A percentile compares a stretch with the other conserved stretches of the same genome.
These are phyloP conservation scores for Sipha flava DNA, from an alignment of 1,140 invertebrate genomes.

Conservation along the genomic window DNA sequence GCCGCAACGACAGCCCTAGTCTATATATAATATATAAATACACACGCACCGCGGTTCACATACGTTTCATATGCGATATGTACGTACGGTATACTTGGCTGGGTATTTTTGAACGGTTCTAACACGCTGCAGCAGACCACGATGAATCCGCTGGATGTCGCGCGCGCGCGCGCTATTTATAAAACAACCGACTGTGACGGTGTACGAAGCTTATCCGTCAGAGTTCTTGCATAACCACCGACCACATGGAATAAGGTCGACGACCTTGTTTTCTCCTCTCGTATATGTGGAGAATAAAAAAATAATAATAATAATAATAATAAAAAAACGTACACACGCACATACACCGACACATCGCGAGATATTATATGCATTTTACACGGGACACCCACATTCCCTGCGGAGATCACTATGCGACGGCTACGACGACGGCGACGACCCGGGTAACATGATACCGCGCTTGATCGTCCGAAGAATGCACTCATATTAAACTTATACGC, in stretches of 20 bases:
- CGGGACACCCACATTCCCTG: constrained; percentile 29
- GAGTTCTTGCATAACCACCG: constrained; percentile 1
- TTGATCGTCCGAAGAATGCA: constrained; percentile 12
- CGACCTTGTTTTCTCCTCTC: constrained; percentile 22
- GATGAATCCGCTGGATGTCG: background rate
- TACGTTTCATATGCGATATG: too few species aligned
- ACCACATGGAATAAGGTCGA: constrained; percentile 15
- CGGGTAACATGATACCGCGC: constrained; percentile 35
- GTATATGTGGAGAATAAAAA: background rate
- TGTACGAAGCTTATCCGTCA: background rate
- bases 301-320: background rate
- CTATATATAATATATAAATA: background rate
- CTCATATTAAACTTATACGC: background rate
- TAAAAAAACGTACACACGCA: background rate
- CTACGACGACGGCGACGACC: background rate
- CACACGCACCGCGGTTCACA: too few species aligned
- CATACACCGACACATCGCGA: background rate
- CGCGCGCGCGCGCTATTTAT: background rate
- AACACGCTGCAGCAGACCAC: background rate
- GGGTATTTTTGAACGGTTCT: background rate
- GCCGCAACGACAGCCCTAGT: too few species aligned
- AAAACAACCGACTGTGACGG: background rate
- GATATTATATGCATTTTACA: background rate
- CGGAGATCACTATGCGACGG: background rate
- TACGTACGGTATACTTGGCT: background rate